These are phyloP conservation scores for Emydoidea blandingii DNA, from an alignment of 2,797 vertebrate species.

Conservation along the genomic window DNA sequence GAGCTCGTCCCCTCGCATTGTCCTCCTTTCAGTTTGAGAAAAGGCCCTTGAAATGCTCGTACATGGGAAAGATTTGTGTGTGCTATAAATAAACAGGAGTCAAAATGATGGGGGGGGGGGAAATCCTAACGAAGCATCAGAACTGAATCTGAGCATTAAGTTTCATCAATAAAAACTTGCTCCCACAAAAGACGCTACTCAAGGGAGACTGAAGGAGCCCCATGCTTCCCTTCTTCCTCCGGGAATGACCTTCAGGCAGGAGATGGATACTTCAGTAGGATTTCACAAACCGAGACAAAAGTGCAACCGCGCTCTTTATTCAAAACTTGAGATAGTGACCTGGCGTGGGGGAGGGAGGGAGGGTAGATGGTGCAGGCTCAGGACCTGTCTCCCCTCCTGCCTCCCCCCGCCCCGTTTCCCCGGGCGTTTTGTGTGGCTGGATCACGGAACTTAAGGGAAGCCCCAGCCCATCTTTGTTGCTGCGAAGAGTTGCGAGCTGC, in stretches of 20 bases:
- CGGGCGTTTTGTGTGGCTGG: background rate
- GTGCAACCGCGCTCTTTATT: background rate
- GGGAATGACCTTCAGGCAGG: background rate
- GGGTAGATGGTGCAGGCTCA: background rate
- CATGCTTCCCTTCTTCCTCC: background rate
- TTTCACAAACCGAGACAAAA: background rate
- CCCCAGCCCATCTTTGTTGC: background rate
- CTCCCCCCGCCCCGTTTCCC: too few species aligned
- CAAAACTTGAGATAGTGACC: background rate
- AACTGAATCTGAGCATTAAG: too few species aligned
- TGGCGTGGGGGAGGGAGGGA: background rate
- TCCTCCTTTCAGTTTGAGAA: background rate
- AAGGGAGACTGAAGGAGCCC: background rate
- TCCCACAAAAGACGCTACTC: background rate
- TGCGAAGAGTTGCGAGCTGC: background rate
- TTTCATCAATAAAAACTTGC: background rate
- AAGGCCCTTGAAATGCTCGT: background rate
- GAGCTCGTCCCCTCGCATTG: background rate
- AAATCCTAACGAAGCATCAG: background rate
- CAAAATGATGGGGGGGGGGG: background rate
- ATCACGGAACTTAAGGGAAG: background rate
- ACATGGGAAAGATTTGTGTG: background rate
- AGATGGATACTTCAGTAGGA: background rate
- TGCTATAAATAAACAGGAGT: background rate
- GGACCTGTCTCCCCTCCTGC: background rate